Evolutionary conservation across 2,797 vertebrate species (phyloP).

Genomic region (Cossypha heuglini): DNA sequence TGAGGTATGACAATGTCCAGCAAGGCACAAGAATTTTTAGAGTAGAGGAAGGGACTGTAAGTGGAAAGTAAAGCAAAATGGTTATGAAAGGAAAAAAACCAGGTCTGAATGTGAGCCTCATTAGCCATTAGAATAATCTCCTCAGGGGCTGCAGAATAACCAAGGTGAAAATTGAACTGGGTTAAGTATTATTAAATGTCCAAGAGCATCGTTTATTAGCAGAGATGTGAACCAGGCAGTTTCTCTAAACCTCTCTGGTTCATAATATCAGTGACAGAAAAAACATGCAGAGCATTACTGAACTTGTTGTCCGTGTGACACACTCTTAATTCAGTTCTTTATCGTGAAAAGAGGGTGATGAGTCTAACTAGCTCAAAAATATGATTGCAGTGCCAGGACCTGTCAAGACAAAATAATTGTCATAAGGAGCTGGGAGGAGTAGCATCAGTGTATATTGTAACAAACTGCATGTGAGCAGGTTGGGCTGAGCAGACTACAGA

Average conservation of each 20-base stretch:
- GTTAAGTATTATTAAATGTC: background rate
- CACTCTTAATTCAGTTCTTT: background rate
- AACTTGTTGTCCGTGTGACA: background rate
- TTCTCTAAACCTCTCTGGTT: background rate
- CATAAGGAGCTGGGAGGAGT: background rate
- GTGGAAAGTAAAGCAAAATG: background rate
- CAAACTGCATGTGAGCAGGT: background rate
- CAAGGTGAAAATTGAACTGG: constrained; percentile 7
- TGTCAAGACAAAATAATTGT: constrained; percentile 19
- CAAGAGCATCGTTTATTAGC: background rate
- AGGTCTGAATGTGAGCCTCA: background rate
- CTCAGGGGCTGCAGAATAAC: background rate
- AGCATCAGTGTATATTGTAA: background rate
- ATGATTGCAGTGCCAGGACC: background rate
- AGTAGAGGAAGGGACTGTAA: background rate
- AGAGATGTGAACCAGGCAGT: background rate
- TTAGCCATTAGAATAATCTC: background rate
- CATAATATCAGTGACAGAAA: background rate
- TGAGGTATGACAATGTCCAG: background rate
- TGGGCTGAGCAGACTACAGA: background rate
- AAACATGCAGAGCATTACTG: constrained; percentile 5
- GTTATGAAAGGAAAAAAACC: background rate
- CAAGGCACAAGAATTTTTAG: background rate
- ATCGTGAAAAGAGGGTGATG: background rate
- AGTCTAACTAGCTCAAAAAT: constrained; percentile 8